Percentiles rank a stretch among this genome's conserved stretches.
These are phyloP conservation scores for Rallus crepitans DNA, from an alignment of 2,797 vertebrate species.

Conservation along the genomic window DNA sequence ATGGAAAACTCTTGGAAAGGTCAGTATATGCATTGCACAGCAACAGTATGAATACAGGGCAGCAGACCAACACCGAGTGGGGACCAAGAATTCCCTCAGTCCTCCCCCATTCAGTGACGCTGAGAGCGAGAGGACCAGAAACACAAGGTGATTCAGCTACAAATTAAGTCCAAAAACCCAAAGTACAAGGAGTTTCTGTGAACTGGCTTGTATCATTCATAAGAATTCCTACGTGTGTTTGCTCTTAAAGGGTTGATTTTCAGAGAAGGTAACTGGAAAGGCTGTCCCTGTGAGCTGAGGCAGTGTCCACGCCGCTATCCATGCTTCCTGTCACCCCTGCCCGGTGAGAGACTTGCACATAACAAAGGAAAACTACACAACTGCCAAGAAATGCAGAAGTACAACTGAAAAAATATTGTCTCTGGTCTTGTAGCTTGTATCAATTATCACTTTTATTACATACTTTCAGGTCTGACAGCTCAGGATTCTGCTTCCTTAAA, in stretches of 20 bases:
- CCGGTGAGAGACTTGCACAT: background rate
- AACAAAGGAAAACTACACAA: background rate
- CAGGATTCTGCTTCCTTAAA: background rate
- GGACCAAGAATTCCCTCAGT: background rate
- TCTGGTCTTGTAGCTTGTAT: background rate
- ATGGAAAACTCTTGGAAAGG: background rate
- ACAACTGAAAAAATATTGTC: background rate
- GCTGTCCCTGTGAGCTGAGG: background rate
- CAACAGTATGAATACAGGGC: background rate
- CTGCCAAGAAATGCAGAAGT: background rate
- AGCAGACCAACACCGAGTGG: rapidly evolving
- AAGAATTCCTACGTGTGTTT: background rate
- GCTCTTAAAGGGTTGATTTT: background rate
- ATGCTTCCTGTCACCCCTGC: background rate
- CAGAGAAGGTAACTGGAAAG: background rate
- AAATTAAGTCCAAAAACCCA: background rate
- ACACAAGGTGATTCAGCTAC: background rate
- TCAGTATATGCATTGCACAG: background rate
- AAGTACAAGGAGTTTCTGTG: background rate
- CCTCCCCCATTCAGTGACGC: background rate
- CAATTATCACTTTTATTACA: background rate
- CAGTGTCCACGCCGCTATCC: background rate
- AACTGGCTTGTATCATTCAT: rapidly evolving
- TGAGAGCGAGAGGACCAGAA: background rate
- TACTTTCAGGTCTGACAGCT: background rate